Evolutionary conservation across 2,113 vertebrate genomes (phyloP).

Genomic region (Clarias batrachus): DNA sequence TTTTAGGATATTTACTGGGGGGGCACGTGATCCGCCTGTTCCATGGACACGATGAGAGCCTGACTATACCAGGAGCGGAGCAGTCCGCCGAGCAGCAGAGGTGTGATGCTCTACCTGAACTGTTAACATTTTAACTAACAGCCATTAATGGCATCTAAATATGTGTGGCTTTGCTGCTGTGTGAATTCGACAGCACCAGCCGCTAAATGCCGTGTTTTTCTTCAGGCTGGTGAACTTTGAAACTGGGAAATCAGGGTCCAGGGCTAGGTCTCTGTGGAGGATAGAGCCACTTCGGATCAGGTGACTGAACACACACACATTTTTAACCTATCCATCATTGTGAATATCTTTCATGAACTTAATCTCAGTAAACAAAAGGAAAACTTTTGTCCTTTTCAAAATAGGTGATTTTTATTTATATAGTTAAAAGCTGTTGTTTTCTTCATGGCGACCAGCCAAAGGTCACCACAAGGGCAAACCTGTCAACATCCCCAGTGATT

Average conservation of each 20-base stretch:
- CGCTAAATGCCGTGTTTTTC: conserved; percentile 34
- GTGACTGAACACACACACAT: conserved; percentile 66
- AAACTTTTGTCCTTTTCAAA: neutral
- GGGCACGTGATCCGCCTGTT: conserved; percentile 93
- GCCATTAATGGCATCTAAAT: neutral
- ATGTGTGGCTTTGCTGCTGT: neutral
- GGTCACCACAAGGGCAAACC: neutral
- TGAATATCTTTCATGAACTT: neutral
- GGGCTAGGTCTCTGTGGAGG: conserved; percentile 91
- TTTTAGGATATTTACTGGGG: conserved; percentile 84
- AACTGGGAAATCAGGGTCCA: conserved; percentile 83
- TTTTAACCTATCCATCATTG: neutral
- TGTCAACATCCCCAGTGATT: neutral
- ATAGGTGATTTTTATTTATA: neutral
- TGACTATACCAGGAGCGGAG: conserved; percentile 88
- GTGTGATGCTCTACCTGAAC: conserved; percentile 64
- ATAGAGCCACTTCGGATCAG: conserved; percentile 94
- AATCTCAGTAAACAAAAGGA: neutral
- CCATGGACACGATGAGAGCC: conserved; percentile 92
- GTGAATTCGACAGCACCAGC: neutral
- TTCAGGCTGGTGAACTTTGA: conserved; percentile 89
- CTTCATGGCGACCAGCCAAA: neutral
- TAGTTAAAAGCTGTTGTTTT: neutral
- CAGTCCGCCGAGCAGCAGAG: conserved; percentile 83
- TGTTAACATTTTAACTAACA: neutral